A percentile compares a stretch with the other conserved stretches of the same genome.
phyloP scores from a whole-genome alignment of 2,113 vertebrate species.

The Macheiramphus alcinus region DNA sequence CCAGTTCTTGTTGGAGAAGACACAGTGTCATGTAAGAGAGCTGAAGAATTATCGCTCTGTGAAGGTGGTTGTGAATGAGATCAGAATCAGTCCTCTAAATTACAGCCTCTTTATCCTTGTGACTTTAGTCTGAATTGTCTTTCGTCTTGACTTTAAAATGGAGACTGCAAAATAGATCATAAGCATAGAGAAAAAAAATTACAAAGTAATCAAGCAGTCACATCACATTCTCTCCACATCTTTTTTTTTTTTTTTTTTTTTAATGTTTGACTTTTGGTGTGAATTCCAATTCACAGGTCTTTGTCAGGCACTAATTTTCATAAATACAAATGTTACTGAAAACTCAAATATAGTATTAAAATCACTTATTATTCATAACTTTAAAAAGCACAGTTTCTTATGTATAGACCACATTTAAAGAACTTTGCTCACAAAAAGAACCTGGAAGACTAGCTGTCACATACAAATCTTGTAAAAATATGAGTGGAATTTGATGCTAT shows the following conservation, averaged over 20 bases:
- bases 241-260: neutral
- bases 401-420: neutral
- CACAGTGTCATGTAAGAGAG: neutral
- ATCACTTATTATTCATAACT: slow-evolving; percentile 2
- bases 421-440: slow-evolving; percentile 11
- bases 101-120: neutral
- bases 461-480: slow-evolving; percentile 34
- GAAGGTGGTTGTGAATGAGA: neutral
- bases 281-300: slow-evolving; percentile 9
- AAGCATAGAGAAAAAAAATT: neutral
- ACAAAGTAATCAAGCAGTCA: neutral
- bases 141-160: slow-evolving; percentile 27
- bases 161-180: neutral
- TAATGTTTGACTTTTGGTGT: neutral
- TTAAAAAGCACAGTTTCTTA: neutral
- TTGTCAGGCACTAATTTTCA: slow-evolving; percentile 33
- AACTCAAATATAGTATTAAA: slow-evolving; percentile 13
- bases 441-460: neutral
- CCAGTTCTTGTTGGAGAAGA: neutral
- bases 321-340: slow-evolving; percentile 12
- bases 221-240: neutral
- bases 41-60: neutral
- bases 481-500: slow-evolving; percentile 32
- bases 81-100: neutral
- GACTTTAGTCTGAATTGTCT: neutral